Evolutionary conservation across 2,888 invertebrate genomes (phyloP).

Genomic region (Kuschelorhynchus macadamiae): DNA sequence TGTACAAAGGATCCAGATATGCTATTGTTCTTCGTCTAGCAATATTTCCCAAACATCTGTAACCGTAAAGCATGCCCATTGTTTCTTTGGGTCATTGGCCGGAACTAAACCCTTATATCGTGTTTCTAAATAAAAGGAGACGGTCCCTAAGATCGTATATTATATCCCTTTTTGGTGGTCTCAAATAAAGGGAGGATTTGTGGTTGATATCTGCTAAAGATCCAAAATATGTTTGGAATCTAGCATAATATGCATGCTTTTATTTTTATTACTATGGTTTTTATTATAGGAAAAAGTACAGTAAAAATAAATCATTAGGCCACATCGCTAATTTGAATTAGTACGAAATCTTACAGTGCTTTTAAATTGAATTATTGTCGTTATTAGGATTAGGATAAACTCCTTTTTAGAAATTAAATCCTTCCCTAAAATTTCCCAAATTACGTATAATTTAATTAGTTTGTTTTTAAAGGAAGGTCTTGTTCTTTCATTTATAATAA

Average conservation of each 20-base stretch:
- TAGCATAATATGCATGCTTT: too few species aligned
- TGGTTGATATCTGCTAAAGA: too few species aligned
- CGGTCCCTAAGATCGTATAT: conserved; percentile 41
- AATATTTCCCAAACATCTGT: conserved; percentile 47
- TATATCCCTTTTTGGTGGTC: conserved; percentile 26
- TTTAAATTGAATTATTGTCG: too few species aligned
- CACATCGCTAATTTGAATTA: too few species aligned
- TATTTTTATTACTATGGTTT: too few species aligned
- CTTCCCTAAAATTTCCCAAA: neutral
- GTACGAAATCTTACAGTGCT: too few species aligned
- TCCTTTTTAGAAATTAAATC: too few species aligned
- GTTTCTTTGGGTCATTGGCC: conserved; percentile 48
- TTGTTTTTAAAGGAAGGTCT: conserved; percentile 16
- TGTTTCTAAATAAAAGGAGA: conserved; percentile 36
- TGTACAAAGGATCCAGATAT: conserved; percentile 23
- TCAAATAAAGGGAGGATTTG: conserved; percentile 13
- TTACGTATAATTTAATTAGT: conserved; percentile 24
- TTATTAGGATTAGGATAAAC: too few species aligned
- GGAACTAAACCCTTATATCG: conserved; percentile 39
- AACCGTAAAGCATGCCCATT: conserved; percentile 44
- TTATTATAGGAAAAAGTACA: too few species aligned
- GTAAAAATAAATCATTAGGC: too few species aligned
- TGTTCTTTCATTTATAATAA: conserved; percentile 23
- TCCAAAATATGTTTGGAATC: too few species aligned
- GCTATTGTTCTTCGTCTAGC: conserved; percentile 30